Percentiles rank a stretch among this genome's conserved stretches.
phyloP scores from a whole-genome alignment of 2,888 invertebrate genomes.

The Axea sp. region DNA sequence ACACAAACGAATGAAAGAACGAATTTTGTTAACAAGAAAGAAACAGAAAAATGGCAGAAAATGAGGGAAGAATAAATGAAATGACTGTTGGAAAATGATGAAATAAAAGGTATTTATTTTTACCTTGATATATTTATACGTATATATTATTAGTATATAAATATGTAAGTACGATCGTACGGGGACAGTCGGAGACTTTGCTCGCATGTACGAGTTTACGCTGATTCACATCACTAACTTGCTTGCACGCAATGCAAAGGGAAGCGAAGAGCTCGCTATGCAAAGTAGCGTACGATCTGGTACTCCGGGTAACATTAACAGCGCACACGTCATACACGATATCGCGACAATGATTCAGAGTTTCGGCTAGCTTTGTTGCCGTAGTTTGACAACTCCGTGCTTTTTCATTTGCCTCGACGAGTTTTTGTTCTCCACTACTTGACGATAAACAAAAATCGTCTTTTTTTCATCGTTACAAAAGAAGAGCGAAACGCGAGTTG shows the following conservation, averaged over 20 bases:
- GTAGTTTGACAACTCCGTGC: constrained; percentile 18
- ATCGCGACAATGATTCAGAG: constrained; percentile 64
- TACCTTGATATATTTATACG: too few relatives aligned
- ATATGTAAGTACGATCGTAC: constrained; percentile 13
- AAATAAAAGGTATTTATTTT: too few relatives aligned
- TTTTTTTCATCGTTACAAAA: constrained; percentile 1
- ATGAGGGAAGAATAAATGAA: too few relatives aligned
- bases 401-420: constrained; percentile 9
- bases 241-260: constrained; percentile 31
- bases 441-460: constrained; percentile 15
- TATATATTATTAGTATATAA: too few relatives aligned
- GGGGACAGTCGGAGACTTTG: constrained; percentile 18
- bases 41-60: too few relatives aligned
- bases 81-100: too few relatives aligned
- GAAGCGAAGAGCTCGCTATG: too few relatives aligned
- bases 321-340: constrained; percentile 59
- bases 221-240: constrained; percentile 40
- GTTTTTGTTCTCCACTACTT: constrained; percentile 16
- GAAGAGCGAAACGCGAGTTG: not conserved
- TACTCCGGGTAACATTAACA: too few relatives aligned
- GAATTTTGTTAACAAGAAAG: too few relatives aligned
- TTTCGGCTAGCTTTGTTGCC: constrained; percentile 41
- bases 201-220: constrained; percentile 37
- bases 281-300: constrained; percentile 27
- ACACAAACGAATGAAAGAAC: too few relatives aligned